Conservation (phyloP, 2,888 invertebrate genomes). For the Harpalus rubripes region DNA sequence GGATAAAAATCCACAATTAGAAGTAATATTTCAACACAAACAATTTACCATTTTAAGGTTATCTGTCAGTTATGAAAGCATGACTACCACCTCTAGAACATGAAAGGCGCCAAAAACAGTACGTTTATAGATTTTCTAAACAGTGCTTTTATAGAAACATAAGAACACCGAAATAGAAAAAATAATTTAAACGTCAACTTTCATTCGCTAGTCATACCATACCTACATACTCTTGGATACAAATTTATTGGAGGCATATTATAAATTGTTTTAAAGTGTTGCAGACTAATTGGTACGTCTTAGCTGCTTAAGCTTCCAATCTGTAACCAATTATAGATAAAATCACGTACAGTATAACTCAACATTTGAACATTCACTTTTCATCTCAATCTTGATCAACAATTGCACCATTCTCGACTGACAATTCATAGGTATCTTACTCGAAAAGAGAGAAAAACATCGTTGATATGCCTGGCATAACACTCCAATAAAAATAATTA, state of each 20-base stretch:
- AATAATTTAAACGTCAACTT: no score
- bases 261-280: background rate
- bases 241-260: background rate
- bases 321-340: background rate
- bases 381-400: background rate
- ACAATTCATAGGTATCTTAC: background rate
- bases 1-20: no score
- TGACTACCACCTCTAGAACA: no score
- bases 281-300: background rate
- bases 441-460: constrained; percentile 16
- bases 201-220: no score
- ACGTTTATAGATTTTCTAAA: no score
- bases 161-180: no score
- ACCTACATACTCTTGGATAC: no score
- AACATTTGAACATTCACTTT: background rate
- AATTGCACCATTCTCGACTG: constrained; percentile 15
- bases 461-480: constrained; percentile 55
- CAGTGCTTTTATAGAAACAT: no score
- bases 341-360: background rate
- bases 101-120: no score
- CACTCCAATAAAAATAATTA: constrained; percentile 56
- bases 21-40: no score
- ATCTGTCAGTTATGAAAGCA: no score
- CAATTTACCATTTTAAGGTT: no score
- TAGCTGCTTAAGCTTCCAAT: background rate